A percentile compares a stretch with the other conserved stretches of the same genome.
Evolutionary conservation across 2,113 vertebrate genomes (phyloP).

Genomic region (Peromyscus leucopus): DNA sequence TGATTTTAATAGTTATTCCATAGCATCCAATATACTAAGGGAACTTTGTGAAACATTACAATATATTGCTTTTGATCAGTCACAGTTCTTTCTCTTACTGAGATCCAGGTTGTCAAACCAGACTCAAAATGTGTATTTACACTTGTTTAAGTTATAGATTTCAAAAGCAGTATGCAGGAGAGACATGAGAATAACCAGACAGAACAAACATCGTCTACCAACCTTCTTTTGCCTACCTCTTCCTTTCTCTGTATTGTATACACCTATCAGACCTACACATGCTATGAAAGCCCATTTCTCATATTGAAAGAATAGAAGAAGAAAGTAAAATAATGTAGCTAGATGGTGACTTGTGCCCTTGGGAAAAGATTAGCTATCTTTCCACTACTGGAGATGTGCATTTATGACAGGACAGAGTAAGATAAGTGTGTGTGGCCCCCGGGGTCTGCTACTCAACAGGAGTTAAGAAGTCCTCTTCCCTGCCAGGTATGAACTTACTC

Average conservation of each 20-base stretch:
- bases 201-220: background rate
- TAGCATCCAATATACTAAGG: background rate
- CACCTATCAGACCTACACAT: background rate
- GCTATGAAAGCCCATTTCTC: background rate
- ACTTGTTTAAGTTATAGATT: background rate
- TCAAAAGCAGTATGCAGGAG: background rate
- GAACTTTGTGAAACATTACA: background rate
- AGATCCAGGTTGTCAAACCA: background rate
- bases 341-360: background rate
- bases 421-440: rapidly evolving
- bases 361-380: background rate
- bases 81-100: background rate
- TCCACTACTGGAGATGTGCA: rapidly evolving
- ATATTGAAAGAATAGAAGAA: background rate
- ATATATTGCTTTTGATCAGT: background rate
- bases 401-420: rapidly evolving
- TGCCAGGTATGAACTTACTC: background rate
- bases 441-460: background rate
- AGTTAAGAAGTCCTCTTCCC: background rate
- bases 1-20: background rate
- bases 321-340: background rate
- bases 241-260: rapidly evolving
- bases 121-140: background rate
- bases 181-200: background rate
- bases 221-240: background rate